Evolutionary conservation across 1,140 invertebrate genomes (phyloP), one percentile per base, ranked within the genome.

Genomic region (Scylla paramamosain): DNA sequence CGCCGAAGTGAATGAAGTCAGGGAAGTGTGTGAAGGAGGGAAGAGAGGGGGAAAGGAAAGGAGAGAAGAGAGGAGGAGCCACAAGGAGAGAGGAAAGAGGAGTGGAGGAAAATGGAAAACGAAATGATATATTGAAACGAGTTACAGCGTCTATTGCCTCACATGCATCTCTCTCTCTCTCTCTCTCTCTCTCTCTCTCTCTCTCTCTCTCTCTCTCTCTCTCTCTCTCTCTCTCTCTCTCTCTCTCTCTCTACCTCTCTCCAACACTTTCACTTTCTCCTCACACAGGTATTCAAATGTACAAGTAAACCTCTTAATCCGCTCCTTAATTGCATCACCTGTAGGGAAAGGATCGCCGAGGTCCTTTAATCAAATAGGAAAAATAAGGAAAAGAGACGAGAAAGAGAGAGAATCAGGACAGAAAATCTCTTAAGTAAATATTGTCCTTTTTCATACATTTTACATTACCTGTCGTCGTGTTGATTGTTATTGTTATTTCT

Each of bases 161-260:
- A 14, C 39, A 59, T 59, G 10, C 16, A 14, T 59, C 52, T 59
- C 52, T 59, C 52, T 59, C 52, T 59, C 52, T 90, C n/a, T 90
- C 45, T 46, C 31, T 46, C 31, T 32, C 45, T 48, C n/a, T 48
- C 45, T 48, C 31, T 48, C 45, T 90, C 45, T 45, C 88, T 48
- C 45, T 48, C 45, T 48, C 45, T 90, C 45, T 48, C 31, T 32
- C 88, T 90, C 88, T 90, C 31, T 48, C 84, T 87, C 84, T 87
- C 84, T 87, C 84, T 87, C 84, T 87, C 84, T 87, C 84, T 90
- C 88, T 90, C 45, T 90, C 88, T 90, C 88, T 48, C 45, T 90
- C 88, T 59, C 52, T 59, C 52, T 59, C 52, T 59, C 10, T 59
- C 12, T 59, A 4, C 1, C 12, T 59, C 10, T 59, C 12, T 59